phyloP scores from a whole-genome alignment of 2,888 invertebrate genomes.

The Phasia obesa region DNA sequence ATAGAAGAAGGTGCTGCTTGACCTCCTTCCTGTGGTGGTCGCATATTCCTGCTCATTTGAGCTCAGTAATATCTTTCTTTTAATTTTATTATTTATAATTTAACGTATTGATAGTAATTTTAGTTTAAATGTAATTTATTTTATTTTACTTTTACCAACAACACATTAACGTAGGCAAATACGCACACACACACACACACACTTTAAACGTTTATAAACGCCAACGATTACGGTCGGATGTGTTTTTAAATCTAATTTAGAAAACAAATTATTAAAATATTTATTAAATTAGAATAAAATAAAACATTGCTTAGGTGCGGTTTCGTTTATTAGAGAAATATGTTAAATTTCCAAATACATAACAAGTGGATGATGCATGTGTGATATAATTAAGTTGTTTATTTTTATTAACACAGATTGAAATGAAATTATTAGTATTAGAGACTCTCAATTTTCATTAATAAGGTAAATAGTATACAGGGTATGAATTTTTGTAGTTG shows the following conservation, averaged over 20 bases:
- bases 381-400: slow-evolving; percentile 2
- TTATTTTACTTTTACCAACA: slow-evolving; percentile 40
- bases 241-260: slow-evolving; percentile 40
- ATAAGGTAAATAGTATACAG: not conserved
- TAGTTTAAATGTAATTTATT: slow-evolving; percentile 15
- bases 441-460: not conserved
- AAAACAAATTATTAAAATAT: slow-evolving; percentile 12
- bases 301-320: slow-evolving; percentile 52
- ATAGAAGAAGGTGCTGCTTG: slow-evolving; percentile 73
- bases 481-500: not conserved
- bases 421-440: not conserved
- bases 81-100: slow-evolving; percentile 19
- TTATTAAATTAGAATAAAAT: slow-evolving; percentile 40
- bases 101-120: slow-evolving; percentile 23
- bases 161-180: not conserved
- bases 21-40: slow-evolving; percentile 78
- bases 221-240: slow-evolving; percentile 5
- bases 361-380: slow-evolving; percentile 18
- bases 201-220: slow-evolving; percentile 26
- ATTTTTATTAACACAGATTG: not conserved
- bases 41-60: slow-evolving; percentile 78
- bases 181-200: slow-evolving; percentile 7
- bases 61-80: slow-evolving; percentile 29
- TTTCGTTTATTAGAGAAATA: slow-evolving; percentile 33
- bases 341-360: slow-evolving; percentile 32